Conservation (phyloP, 2,888 invertebrate genomes). For the Agonopterix arenella region DNA sequence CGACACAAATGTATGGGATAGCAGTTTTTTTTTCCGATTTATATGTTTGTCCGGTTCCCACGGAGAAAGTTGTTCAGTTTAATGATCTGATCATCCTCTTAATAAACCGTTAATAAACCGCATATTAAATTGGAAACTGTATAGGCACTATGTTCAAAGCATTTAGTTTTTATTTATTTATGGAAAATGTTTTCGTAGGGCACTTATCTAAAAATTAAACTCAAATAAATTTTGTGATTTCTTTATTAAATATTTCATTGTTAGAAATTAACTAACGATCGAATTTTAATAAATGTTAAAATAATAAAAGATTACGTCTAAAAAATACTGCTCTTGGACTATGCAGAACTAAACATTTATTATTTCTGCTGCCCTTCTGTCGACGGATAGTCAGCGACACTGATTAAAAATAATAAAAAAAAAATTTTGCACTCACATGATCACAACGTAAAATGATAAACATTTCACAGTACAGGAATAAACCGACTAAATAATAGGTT, state of each 20-base stretch:
- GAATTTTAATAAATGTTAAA: slow-evolving; percentile 64
- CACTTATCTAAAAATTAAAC: slow-evolving; percentile 38
- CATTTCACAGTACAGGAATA: slow-evolving; percentile 73
- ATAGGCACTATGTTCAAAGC: no score
- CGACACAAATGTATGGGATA: no score
- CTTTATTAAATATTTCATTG: slow-evolving; percentile 76
- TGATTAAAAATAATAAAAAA: slow-evolving; percentile 51
- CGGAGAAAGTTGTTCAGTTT: no score
- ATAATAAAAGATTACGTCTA: slow-evolving; percentile 70
- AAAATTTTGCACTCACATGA: slow-evolving; percentile 73
- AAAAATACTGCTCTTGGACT: slow-evolving; percentile 75
- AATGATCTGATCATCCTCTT: no score
- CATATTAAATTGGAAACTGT: no score
- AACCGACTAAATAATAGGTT: slow-evolving; percentile 29
- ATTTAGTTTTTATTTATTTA: no score
- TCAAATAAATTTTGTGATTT: slow-evolving; percentile 61
- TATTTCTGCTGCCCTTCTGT: slow-evolving; percentile 61
- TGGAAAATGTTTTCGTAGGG: no score
- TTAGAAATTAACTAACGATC: slow-evolving; percentile 77
- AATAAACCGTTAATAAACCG: no score
- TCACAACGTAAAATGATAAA: slow-evolving; percentile 72
- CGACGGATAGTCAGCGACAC: slow-evolving; percentile 53
- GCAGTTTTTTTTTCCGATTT: no score
- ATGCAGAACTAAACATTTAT: slow-evolving; percentile 59
- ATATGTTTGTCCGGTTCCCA: no score